Percentiles rank a stretch among this genome's conserved stretches.
These are phyloP conservation scores for Melanotaenia pygmaea DNA, from an alignment of 2,797 vertebrate species.

Conservation along the genomic window DNA sequence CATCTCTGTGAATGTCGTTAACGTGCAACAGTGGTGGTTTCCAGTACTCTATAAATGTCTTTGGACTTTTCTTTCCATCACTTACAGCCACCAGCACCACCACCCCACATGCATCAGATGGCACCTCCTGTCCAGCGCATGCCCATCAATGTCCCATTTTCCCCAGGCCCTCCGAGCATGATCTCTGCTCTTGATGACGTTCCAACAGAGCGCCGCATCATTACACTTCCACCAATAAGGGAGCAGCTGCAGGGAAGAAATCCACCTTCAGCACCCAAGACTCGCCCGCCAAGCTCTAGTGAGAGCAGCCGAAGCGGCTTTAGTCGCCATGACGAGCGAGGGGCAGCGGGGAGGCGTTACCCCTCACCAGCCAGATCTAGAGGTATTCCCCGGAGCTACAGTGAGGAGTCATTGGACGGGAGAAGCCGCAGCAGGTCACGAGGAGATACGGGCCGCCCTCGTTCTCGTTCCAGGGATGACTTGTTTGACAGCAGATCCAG, in stretches of 20 bases:
- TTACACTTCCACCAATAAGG: conserved; percentile 84
- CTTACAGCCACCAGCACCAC: conserved; percentile 46
- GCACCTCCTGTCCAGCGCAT: conserved; percentile 73
- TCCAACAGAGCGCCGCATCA: conserved; percentile 80
- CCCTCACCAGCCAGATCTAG: conserved; percentile 76
- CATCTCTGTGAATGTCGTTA: background rate
- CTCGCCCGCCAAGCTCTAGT: conserved; percentile 72
- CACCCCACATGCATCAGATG: conserved; percentile 58
- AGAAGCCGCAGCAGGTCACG: conserved; percentile 36
- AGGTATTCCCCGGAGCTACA: conserved; percentile 83
- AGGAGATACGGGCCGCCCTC: conserved; percentile 50
- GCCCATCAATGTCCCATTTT: conserved; percentile 72
- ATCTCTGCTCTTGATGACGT: conserved; percentile 90
- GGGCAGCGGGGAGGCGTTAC: conserved; percentile 50
- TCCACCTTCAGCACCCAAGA: conserved; percentile 56
- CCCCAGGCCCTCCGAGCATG: conserved; percentile 87
- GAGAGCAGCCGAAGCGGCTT: conserved; percentile 79
- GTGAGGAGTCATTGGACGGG: conserved; percentile 82
- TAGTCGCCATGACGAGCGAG: conserved; percentile 62
- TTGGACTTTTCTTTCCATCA: conserved; percentile 8
- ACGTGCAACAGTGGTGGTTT: background rate
- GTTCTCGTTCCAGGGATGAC: conserved; percentile 81
- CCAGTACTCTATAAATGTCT: background rate
- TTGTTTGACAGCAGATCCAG: conserved; percentile 72
- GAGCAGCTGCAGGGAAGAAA: conserved; percentile 69